Percentiles rank a stretch among this genome's conserved stretches.
These are phyloP conservation scores for Callionymus lyra DNA, from an alignment of 2,113 vertebrate species.

Conservation along the genomic window DNA sequence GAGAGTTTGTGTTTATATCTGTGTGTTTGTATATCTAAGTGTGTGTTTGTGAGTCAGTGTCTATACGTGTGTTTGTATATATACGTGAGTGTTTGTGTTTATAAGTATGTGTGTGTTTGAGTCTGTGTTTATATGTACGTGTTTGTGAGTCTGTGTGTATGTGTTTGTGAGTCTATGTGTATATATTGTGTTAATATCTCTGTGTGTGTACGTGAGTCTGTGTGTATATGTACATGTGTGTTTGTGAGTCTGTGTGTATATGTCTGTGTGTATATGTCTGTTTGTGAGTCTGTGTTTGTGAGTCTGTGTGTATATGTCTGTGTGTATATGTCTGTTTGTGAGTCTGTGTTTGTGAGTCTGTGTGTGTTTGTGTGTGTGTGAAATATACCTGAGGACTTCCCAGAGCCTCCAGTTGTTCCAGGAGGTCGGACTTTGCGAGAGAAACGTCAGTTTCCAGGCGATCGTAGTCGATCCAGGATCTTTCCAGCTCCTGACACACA, in stretches of 20 bases:
- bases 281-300: conserved; percentile 1
- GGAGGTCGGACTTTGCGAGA: conserved; percentile 76
- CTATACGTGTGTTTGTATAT: too few species aligned
- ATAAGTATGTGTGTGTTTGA: too few species aligned
- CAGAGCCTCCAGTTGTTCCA: conserved; percentile 83
- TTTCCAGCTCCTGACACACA: conserved; percentile 86
- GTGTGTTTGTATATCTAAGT: too few species aligned
- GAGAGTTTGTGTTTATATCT: too few species aligned
- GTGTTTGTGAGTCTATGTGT: too few species aligned
- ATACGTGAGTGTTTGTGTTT: too few species aligned
- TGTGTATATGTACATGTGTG: conserved; percentile 1
- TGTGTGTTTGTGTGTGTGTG: not conserved
- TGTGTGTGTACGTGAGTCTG: too few species aligned
- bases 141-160: too few species aligned
- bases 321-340: conserved; percentile 3
- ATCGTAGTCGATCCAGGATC: conserved; percentile 85
- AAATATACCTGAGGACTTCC: conserved; percentile 72
- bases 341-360: not conserved
- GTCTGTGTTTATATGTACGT: too few species aligned
- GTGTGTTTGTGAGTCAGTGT: too few species aligned
- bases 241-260: not conserved
- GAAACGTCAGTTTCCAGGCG: conserved; percentile 81
- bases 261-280: conserved; percentile 1
- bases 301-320: not conserved
- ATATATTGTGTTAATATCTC: too few species aligned